Conservation (phyloP, 2,113 vertebrate species). For the Myanophis thanlyinensis region DNA sequence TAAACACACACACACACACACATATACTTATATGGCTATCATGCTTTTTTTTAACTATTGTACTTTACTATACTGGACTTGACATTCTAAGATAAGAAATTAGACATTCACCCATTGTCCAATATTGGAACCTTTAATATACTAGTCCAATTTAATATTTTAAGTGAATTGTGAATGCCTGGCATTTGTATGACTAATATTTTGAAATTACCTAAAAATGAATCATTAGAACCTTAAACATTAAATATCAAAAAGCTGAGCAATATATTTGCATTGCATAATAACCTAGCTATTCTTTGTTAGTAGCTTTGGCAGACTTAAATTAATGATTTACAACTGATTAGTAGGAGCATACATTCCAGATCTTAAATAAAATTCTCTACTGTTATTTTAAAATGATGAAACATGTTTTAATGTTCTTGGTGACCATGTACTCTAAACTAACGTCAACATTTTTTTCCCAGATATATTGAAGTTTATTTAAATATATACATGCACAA, state of each 20-base stretch:
- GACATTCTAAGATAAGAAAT: not conserved
- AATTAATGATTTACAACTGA: constrained; percentile 37
- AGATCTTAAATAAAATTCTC: constrained; percentile 25
- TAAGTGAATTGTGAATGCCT: not conserved
- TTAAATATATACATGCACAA: constrained; percentile 5
- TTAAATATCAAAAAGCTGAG: constrained; percentile 2
- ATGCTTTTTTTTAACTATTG: not conserved
- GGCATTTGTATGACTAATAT: not conserved
- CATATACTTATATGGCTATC: not conserved
- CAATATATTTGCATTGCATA: not conserved
- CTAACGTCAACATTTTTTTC: constrained; percentile 24
- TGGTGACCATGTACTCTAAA: constrained; percentile 52
- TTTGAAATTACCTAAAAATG: constrained; percentile 27
- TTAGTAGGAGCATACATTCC: constrained; percentile 29
- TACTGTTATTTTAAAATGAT: constrained; percentile 32
- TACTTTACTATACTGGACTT: no score
- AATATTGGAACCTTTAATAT: not conserved
- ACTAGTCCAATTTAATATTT: not conserved
- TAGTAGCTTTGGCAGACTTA: constrained; percentile 42
- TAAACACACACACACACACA: no score
- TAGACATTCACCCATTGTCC: not conserved
- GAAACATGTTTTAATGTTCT: constrained; percentile 24
- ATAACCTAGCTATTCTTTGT: constrained; percentile 21
- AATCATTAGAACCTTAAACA: constrained; percentile 20
- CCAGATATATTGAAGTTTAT: constrained; percentile 21